phyloP scores from a whole-genome alignment of 2,888 invertebrate species.

The Drosophila merina region DNA sequence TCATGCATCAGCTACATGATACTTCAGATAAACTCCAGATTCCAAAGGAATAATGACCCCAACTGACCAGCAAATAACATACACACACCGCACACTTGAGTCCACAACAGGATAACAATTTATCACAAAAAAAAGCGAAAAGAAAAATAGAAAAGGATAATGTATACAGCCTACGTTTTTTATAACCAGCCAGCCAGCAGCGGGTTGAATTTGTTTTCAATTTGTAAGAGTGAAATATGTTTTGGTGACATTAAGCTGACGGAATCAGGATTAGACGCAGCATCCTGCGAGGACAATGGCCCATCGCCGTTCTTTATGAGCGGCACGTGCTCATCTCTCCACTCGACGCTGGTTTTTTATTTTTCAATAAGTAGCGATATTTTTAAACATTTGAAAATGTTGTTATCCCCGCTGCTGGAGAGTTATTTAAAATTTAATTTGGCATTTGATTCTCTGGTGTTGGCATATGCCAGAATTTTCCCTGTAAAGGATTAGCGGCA shows the following conservation, averaged over 20 bases:
- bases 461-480: constrained; percentile 67
- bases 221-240: constrained; percentile 82
- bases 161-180: constrained; percentile 39
- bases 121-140: constrained; percentile 41
- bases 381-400: constrained; percentile 73
- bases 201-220: constrained; percentile 77
- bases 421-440: constrained; percentile 59
- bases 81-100: constrained; percentile 51
- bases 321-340: constrained; percentile 77
- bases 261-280: constrained; percentile 82
- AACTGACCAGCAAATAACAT: constrained; percentile 52
- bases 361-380: constrained; percentile 78
- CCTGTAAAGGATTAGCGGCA: constrained; percentile 64
- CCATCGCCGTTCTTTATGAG: constrained; percentile 55
- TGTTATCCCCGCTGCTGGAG: constrained; percentile 60
- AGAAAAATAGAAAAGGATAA: constrained; percentile 6
- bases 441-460: constrained; percentile 39
- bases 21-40: constrained; percentile 66
- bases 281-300: constrained; percentile 54
- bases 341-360: constrained; percentile 36
- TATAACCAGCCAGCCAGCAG: constrained; percentile 50
- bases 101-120: constrained; percentile 67
- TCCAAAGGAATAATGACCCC: constrained; percentile 31
- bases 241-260: constrained; percentile 84
- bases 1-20: constrained; percentile 74